phyloP scores from a whole-genome alignment of 2,888 invertebrate genomes.

The Epiblema foenella region DNA sequence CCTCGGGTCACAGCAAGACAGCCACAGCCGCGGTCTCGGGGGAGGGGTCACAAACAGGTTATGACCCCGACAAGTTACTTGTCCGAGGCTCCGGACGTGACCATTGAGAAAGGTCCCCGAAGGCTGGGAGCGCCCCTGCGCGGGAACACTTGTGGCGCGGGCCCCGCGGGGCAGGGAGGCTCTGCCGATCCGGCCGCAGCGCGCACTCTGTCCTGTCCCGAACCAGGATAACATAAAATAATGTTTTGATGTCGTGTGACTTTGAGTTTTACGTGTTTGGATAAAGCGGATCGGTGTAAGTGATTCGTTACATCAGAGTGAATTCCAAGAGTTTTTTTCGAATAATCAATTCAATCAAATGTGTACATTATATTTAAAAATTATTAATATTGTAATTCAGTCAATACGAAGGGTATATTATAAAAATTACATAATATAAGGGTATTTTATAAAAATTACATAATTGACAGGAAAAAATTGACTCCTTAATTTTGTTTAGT shows the following conservation, averaged over 20 bases:
- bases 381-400: neutral
- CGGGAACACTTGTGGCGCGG: slow-evolving; percentile 46
- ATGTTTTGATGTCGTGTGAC: slow-evolving; percentile 69
- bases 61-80: slow-evolving; percentile 84
- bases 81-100: slow-evolving; percentile 74
- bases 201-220: slow-evolving; percentile 72
- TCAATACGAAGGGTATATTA: neutral
- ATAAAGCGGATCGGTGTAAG: slow-evolving; percentile 45
- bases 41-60: slow-evolving; percentile 85
- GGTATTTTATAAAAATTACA: neutral
- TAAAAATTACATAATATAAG: neutral
- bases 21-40: slow-evolving; percentile 72
- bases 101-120: slow-evolving; percentile 67
- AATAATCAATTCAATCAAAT: neutral
- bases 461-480: neutral
- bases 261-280: slow-evolving; percentile 61
- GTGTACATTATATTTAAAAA: neutral
- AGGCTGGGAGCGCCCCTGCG: slow-evolving; percentile 56
- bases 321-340: slow-evolving; percentile 60
- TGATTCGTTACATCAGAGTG: neutral
- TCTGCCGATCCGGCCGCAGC: slow-evolving; percentile 60
- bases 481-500: too few species aligned
- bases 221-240: slow-evolving; percentile 81
- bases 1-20: slow-evolving; percentile 76
- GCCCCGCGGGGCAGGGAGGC: slow-evolving; percentile 51